Evolutionary conservation across 35 echinoderm and acorn worm species (phyloP), one percentile per base, ranked within the genome.

Genomic region (Acanthaster planci): DNA sequence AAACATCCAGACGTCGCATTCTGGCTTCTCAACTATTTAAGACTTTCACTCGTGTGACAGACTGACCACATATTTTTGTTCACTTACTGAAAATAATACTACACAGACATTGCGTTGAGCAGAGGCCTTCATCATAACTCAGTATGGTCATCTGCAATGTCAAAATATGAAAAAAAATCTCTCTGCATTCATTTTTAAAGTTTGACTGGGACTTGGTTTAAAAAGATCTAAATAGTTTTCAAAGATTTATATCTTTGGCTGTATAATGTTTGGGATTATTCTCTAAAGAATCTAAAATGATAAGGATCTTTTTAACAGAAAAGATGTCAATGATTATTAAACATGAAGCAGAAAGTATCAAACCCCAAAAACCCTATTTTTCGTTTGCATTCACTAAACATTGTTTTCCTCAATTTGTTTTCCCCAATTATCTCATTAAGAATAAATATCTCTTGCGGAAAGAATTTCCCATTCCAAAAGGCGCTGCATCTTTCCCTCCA

Each of bases 71-170:
- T 12, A 47, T 12, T 47, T 47, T 47, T 47, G 42, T 6, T 47
- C 42, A 12, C 4, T 47, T 47, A n/a, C 12, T 4, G 42, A 47
- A 47, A 47, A 47, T 47, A 47, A 4, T 47, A 47, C 42, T 47
- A 6, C 12, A 47, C 42, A 47, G 42, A 6, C n/a, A n/a, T 4
- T 47, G 42, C 12, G 42, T 4, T 47, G 4, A 4, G 12, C 64
- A 31, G 23, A 83, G 59, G 52, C 85, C 76, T 5, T 78, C 76
- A 87, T 87, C 85, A 87, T 87, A 87, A 87, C 51, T 87, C 85
- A 18, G 42, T 55, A 36, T 87, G 85, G 8, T 87, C 85, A 40
- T 87, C 85, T 87, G 85, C 27, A 87, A 76, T n/a, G 76, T 17
- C 37, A 54, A n/a, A 76, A 87, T 30, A 9, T 38, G 30, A 44